A percentile compares a stretch with the other conserved stretches of the same genome.
Conservation (phyloP, 2,888 invertebrate genomes). For the Ephialtes manifestator region DNA sequence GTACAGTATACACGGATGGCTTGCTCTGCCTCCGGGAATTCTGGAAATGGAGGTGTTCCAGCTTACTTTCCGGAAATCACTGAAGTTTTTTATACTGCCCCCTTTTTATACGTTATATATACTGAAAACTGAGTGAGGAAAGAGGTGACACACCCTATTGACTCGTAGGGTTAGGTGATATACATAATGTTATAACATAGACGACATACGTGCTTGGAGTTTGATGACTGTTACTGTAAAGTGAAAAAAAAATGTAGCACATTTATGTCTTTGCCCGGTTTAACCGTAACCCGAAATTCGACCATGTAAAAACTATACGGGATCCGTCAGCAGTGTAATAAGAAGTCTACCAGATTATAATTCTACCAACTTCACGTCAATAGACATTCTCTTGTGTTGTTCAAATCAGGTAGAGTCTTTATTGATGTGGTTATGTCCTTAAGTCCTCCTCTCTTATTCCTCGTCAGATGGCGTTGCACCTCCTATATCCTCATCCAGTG, state of each 20-base stretch:
- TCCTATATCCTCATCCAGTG: neutral
- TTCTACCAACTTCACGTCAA: no score
- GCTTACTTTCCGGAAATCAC: constrained; percentile 32
- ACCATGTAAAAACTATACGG: no score
- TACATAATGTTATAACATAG: neutral
- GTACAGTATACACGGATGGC: constrained; percentile 2
- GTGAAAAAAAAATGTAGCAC: neutral
- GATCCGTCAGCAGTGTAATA: no score
- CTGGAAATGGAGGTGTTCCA: constrained; percentile 9
- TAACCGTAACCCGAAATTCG: no score
- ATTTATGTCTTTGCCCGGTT: neutral
- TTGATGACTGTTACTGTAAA: neutral
- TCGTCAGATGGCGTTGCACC: neutral
- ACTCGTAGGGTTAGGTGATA: neutral
- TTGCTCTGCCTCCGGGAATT: constrained; percentile 11
- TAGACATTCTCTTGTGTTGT: no score
- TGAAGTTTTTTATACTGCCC: constrained; percentile 41
- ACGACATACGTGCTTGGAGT: neutral
- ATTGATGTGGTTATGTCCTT: neutral
- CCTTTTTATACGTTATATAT: neutral
- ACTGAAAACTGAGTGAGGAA: neutral
- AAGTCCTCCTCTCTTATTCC: neutral
- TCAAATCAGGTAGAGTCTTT: no score
- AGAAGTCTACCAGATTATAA: no score
- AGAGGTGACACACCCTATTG: neutral